Base-by-base conservation (phyloP, 2,113 vertebrate species). In the Amphiprion ocellaris region DNA sequence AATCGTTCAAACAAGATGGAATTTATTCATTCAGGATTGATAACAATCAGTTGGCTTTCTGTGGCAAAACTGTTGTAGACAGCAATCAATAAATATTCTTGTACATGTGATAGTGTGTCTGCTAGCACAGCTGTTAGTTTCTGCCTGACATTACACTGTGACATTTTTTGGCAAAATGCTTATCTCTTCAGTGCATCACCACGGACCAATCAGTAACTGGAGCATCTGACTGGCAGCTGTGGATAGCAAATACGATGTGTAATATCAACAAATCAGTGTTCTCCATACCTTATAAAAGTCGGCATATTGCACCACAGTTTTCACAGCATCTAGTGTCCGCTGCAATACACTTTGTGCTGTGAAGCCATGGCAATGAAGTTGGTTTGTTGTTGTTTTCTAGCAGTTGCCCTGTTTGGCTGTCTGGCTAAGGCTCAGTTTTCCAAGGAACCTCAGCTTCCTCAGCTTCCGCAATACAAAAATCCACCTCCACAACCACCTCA, bases 201-300 rank as follows among this genome's bases (percentile, higher is more conserved):
- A 80, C 1, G 46, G 26, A 30, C 52, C 68, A 87, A 70, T 53
- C 59, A 64, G 12, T 50, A 61, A 62, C 21, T 19, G 19, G 11
- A 55, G 3, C 37, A 54, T 64, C 50, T 87, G 59, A 88, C 84
- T 90, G 86, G 70, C 21, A 83, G 54, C 4, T 53, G 33, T 19
- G 1, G 12, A 17, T 56, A 80, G 62, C 67, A 66, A 61, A 92
- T 83, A 63, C 21, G 33, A 60, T 79, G 16, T 15, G 56, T 47
- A 47, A 47, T 56, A 2, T 56, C 17, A 46, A 74, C 39, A 41
- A 21, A 12, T 73, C 61, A 68, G 21, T 5, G 14, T 77, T 44
- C 26, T 23, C 44, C 26, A 24, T 53, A 74, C 62, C 54, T 77
- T 86, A 91, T 92, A 92, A 90, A 92, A 89, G 71, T 69, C 78